Evolutionary conservation across 2,888 invertebrate species (phyloP), one percentile per base, ranked within the genome.

Genomic region (Rotaria socialis): DNA sequence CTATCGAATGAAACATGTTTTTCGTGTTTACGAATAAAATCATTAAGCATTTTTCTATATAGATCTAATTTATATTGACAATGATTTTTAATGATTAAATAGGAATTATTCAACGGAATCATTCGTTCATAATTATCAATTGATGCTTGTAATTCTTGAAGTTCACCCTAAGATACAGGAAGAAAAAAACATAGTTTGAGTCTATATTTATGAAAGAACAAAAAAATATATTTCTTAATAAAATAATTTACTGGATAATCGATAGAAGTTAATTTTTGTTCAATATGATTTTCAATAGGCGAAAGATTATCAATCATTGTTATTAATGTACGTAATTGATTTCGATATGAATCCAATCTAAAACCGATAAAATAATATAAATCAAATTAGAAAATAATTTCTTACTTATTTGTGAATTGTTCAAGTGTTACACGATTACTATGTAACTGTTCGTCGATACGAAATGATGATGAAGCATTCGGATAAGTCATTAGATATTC

Each of bases 341-440:
- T 80, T 80, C n/a, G 24, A 14, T 80, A 80, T 22, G 80, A 80
- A 47, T 80, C 80, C 47, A 47, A 47, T 47, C 80, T 80, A 80
- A 47, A 80, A 10, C 1, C 0, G 47, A 67, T 52, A 52, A 52
- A 52, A 16, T 52, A 67, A 67, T 10, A 67, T 2, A 14, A 60
- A 6, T 27, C 0, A 27, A 6, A 67, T 27, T 2, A 2, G 1
- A 22, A 67, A 14, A 27, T 14, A 67, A 27, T n/a, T 41, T 2
- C 41, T 80, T 80, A 80, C 80, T 80, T 80, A n/a, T 24, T n/a
- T 3, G 47, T n/a, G 7, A 80, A n/a, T 80, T 80, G 80, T 24
- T 80, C 80, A 47, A 80, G 14, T 80, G n/a, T 11, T n/a, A 47
- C 0, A 47, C 19, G 43, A 47, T 1, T 80, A n/a, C 3, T 14